Base-by-base conservation (phyloP, 2,797 vertebrate genomes). In the Sus cebifrons region DNA sequence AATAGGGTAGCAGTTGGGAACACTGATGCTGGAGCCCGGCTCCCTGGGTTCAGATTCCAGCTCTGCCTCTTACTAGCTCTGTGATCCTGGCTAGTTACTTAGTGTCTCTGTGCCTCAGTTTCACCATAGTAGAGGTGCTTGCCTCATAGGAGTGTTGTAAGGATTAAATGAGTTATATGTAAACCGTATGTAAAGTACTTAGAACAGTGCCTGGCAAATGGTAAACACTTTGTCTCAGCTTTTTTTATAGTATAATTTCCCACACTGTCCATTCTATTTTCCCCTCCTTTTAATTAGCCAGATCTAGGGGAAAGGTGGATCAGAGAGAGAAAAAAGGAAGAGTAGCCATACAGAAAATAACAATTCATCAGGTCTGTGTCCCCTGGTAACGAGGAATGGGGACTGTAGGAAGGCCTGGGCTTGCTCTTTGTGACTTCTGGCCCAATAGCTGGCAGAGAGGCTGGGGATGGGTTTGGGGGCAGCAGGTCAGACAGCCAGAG, bases 341-440 rank as follows among this genome's bases (percentile, higher is more conserved):
- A 44, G 88, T 3, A 54, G 65, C 82, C 75, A 60, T 70, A 84
- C 49, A 92, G 65, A 88, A 95, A 95, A 54, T 20, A 70, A 40
- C 64, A 75, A 93, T 56, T 96, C 81, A 52, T 91, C 70, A 49
- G 18, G 18, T 88, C 84, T 86, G 29, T 60, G 91, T 58, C 56
- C 32, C 54, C 82, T 85, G 68, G 87, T 90, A 27, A 20, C 40
- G 58, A 54, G 83, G 56, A 44, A 64, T 71, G 23, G 68, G 85
- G 40, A 62, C 73, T 82, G 62, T 36, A 49, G 78, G 62, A 20
- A 78, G 94, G 15, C 40, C 90, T 1, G 5, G 91, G 95, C 32
- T 88, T 71, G 3, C 82, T 89, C 91, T 96, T 97, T 97, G 96
- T 96, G 94, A 96, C 95, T 96, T 84, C 70, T 86, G 91, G 95